phyloP scores from a whole-genome alignment of 2,797 vertebrate species.

The Hafferia zeledoni region DNA sequence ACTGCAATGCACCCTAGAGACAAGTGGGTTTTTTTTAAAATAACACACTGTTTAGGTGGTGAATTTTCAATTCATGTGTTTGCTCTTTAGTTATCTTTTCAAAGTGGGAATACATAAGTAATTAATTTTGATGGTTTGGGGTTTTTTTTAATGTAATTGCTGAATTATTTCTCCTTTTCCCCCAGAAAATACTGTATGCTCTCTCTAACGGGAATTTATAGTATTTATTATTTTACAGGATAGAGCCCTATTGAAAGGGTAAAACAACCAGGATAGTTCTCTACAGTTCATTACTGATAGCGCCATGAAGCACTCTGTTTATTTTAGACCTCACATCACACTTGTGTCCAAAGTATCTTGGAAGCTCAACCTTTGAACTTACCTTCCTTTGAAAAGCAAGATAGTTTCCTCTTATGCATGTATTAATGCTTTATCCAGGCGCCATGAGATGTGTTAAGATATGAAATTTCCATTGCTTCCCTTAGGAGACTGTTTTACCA shows the following conservation, averaged over 20 bases:
- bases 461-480: background rate
- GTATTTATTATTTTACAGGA: background rate
- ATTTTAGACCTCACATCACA: conserved; percentile 26
- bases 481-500: background rate
- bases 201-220: background rate
- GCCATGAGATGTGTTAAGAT: background rate
- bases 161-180: background rate
- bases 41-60: background rate
- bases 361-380: conserved; percentile 12
- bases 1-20: background rate
- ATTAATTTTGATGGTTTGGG: background rate
- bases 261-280: background rate
- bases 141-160: background rate
- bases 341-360: background rate
- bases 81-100: background rate
- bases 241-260: background rate
- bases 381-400: background rate
- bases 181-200: background rate
- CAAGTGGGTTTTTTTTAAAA: background rate
- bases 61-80: background rate
- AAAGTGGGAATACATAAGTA: background rate
- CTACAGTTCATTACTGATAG: background rate
- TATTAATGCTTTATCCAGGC: background rate
- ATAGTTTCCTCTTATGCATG: background rate
- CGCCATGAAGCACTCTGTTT: conserved; percentile 23